Conservation (phyloP, 1,140 invertebrate genomes). For the Calliphora vicina region DNA sequence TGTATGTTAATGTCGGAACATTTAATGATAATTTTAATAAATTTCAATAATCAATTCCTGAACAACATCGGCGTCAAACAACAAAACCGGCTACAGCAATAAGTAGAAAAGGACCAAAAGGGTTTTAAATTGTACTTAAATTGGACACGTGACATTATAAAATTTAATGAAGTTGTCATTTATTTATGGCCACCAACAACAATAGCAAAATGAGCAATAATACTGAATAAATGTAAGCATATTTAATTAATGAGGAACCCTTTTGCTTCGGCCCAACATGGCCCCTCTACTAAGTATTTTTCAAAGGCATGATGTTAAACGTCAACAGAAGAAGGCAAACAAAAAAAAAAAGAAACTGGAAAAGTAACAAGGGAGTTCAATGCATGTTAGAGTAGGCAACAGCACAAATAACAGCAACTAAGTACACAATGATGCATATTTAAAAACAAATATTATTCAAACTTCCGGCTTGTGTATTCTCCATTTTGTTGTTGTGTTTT, state of each 20-base stretch:
- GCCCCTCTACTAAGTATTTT: too few relatives aligned
- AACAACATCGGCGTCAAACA: neutral
- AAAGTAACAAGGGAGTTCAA: neutral
- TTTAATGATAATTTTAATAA: constrained; percentile 20
- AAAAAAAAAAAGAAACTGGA: neutral
- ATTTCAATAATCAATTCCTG: constrained; percentile 18
- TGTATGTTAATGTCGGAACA: constrained; percentile 19
- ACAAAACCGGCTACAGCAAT: too few relatives aligned
- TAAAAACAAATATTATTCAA: neutral
- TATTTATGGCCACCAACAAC: constrained; percentile 16
- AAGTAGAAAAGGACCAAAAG: neutral
- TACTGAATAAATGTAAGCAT: neutral
- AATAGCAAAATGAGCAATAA: neutral
- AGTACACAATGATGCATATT: neutral
- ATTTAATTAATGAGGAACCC: neutral
- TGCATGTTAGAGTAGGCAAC: neutral
- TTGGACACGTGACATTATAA: constrained; percentile 15
- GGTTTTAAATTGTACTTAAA: constrained; percentile 17
- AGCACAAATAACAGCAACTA: neutral
- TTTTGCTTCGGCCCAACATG: neutral
- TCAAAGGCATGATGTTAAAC: neutral
- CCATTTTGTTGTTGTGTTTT: neutral
- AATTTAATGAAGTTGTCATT: constrained; percentile 30
- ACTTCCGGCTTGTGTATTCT: neutral
- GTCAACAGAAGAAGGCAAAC: neutral